Base-by-base conservation (phyloP, 2,888 invertebrate species). In the Sinopyrophorus schimmeli region DNA sequence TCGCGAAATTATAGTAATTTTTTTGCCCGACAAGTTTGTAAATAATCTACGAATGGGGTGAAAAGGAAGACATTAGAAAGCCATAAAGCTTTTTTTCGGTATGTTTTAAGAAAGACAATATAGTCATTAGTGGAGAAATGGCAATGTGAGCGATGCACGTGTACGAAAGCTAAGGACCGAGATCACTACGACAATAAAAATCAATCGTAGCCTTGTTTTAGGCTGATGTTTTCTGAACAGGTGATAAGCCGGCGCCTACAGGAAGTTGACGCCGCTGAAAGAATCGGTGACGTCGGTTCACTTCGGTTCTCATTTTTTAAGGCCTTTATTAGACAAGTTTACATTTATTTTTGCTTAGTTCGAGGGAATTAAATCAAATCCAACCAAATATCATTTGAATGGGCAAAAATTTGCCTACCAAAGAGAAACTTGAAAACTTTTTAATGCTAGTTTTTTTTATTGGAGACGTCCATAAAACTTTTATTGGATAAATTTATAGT, bases 111-210 rank as follows among this genome's bases (percentile, higher is more conserved):
- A 43, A 43, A 38, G 54, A 39, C 38, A 47, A 46, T 51, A 44
- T 34, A 42, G 28, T 55, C 42, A 55, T 53, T 55, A 53, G 28
- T 40, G 53, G 11, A 28, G 37, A 28, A 48, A 43, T 44, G 28
- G 38, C 31, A 37, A 38, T 34, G 23, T 46, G 39, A 48, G 32
- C 41, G 48, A 38, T 46, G 52, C 52, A 55, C 49, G 47, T 50
- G 43, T 49, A 34, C 18, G 32, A 34, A 47, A 30, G 32, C 41
- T 30, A 21, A 50, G 43, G 48, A 16, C 35, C 17, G 52, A 53
- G 49, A 49, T 52, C 38, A 46, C 44, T 39, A 49, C 63, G 60
- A 67, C 66, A 69, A 70, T 70, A 71, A 71, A 71, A 71, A 71
- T 70, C 70, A 71, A 70, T 71, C 69, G 70, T 60, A 57, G 53